Evolutionary conservation across 2,113 vertebrate species (phyloP).

Genomic region (Crotalus viridis): DNA sequence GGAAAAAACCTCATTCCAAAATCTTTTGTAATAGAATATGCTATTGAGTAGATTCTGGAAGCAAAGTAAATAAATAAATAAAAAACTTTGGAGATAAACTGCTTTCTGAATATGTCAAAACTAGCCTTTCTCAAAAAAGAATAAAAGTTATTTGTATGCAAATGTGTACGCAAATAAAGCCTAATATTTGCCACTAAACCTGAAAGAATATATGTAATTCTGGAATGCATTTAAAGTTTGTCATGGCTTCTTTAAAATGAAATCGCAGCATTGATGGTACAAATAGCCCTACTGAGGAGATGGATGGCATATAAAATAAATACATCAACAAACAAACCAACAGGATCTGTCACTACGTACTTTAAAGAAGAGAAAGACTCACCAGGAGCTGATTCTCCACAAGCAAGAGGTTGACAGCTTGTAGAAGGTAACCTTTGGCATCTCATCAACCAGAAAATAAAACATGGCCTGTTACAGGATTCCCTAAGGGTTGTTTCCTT

Average conservation of each 20-base stretch:
- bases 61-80: slow-evolving; percentile 30
- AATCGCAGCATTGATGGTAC: slow-evolving; percentile 31
- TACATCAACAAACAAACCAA: neutral
- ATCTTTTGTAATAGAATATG: slow-evolving; percentile 54
- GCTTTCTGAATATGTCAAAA: slow-evolving; percentile 49
- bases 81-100: slow-evolving; percentile 58
- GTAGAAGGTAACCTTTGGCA: slow-evolving; percentile 41
- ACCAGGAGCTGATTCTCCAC: slow-evolving; percentile 36
- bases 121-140: slow-evolving; percentile 47
- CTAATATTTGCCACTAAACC: slow-evolving; percentile 57
- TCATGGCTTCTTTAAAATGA: slow-evolving; percentile 56
- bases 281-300: neutral
- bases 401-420: slow-evolving; percentile 51
- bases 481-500: neutral
- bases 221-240: slow-evolving; percentile 58
- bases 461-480: neutral
- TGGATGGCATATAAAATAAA: neutral
- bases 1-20: slow-evolving; percentile 48
- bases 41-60: slow-evolving; percentile 56
- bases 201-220: slow-evolving; percentile 45
- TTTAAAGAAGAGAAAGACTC: slow-evolving; percentile 42
- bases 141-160: slow-evolving; percentile 64
- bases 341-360: slow-evolving; percentile 47
- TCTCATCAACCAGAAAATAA: slow-evolving; percentile 42
- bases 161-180: slow-evolving; percentile 69